Conservation (phyloP, 92 coral and sea anemone genomes). For the Porites divaricata region DNA sequence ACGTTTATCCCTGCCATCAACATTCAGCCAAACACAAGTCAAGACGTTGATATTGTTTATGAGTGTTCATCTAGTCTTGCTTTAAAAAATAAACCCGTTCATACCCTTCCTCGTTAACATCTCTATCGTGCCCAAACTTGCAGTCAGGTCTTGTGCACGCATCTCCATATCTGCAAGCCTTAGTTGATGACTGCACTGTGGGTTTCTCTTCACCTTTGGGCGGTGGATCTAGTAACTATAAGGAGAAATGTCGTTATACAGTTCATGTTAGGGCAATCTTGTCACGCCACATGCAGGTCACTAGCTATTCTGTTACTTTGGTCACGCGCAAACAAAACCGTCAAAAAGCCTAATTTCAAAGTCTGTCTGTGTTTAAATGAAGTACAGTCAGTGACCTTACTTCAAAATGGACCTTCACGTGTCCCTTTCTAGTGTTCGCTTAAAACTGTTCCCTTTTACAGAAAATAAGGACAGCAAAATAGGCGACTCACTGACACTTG, state of each 20-base stretch:
- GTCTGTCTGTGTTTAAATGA: no score
- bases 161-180: constrained; percentile 90
- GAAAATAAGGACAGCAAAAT: no score
- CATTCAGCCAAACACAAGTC: no score
- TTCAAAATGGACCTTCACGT: no score
- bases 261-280: neutral
- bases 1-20: no score
- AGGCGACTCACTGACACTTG: no score
- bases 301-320: neutral
- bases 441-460: no score
- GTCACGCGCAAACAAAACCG: neutral
- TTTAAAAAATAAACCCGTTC: neutral
- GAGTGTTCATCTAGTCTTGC: no score
- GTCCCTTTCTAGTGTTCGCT: no score
- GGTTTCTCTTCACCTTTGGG: constrained; percentile 74
- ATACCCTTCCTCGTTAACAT: constrained; percentile 23
- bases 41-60: no score
- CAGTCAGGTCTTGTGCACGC: constrained; percentile 90
- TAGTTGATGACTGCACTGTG: constrained; percentile 31
- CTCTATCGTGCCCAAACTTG: constrained; percentile 88
- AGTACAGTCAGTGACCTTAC: no score
- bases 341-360: no score
- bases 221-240: constrained; percentile 62
- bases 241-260: neutral
- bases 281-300: neutral